phyloP scores from a whole-genome alignment of 2,797 vertebrate species.

The Balearica regulorum region DNA sequence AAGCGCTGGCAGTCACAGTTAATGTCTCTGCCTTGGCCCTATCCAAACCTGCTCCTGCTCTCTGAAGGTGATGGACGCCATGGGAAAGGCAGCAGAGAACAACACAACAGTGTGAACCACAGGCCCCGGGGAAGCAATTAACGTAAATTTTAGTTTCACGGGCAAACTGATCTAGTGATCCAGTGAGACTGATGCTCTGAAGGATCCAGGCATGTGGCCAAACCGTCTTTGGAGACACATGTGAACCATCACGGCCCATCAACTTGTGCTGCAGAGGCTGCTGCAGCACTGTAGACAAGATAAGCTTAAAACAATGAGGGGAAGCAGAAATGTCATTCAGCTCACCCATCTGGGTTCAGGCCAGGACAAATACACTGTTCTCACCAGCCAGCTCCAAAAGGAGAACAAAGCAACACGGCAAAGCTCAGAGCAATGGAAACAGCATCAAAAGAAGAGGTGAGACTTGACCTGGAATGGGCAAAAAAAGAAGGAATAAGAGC shows the following conservation, averaged over 20 bases:
- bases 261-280: not conserved
- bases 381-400: not conserved
- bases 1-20: not conserved
- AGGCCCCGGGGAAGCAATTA: not conserved
- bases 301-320: not conserved
- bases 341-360: not conserved
- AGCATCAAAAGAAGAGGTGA: not conserved
- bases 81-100: slow-evolving; percentile 5
- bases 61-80: not conserved
- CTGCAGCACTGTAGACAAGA: not conserved
- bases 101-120: not conserved
- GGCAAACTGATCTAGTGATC: not conserved
- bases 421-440: not conserved
- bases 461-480: not conserved
- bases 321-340: not conserved
- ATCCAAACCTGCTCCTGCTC: not conserved
- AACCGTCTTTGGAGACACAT: not conserved
- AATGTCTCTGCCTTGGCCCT: not conserved
- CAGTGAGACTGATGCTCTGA: not conserved
- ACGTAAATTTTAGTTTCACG: not conserved
- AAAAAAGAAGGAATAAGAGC: not conserved
- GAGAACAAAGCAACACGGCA: not conserved
- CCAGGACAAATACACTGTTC: not conserved
- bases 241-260: not conserved
- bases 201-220: not conserved